Percentiles rank a stretch among this genome's conserved stretches.
Evolutionary conservation across 2,888 invertebrate species (phyloP).

Genomic region (Drosophila anceps): DNA sequence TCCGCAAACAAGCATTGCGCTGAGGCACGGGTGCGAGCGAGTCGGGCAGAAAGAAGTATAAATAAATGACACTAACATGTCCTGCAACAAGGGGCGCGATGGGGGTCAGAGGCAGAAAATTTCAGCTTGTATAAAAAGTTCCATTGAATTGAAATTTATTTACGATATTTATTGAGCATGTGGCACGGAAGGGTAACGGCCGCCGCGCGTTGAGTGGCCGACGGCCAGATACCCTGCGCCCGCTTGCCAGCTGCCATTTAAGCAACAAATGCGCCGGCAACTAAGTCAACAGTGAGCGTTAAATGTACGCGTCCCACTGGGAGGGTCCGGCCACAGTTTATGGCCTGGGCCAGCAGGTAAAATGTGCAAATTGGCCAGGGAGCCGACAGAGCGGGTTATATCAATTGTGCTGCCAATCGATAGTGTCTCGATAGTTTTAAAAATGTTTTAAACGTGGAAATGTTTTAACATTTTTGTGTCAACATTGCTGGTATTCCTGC

Average conservation of each 20-base stretch:
- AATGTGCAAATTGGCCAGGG: conserved; percentile 6
- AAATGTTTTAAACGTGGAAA: not conserved
- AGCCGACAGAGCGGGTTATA: not conserved
- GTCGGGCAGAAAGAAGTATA: conserved; percentile 21
- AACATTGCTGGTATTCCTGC: not conserved
- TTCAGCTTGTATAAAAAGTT: conserved; percentile 47
- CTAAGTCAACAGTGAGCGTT: conserved; percentile 42
- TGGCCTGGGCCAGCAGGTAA: conserved; percentile 49
- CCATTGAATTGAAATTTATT: conserved; percentile 66
- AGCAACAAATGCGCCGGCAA: not conserved
- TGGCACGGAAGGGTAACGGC: conserved; percentile 11
- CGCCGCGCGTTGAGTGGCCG: not conserved
- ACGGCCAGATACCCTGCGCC: conserved; percentile 33
- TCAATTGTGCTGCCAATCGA: conserved; percentile 7
- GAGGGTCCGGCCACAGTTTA: conserved; percentile 41
- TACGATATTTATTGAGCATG: conserved; percentile 64
- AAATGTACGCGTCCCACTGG: conserved; percentile 19
- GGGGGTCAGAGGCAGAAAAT: conserved; percentile 3
- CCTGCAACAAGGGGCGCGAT: not conserved
- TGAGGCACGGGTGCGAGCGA: conserved; percentile 15
- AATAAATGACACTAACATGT: conserved; percentile 37
- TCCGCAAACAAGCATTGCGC: not conserved
- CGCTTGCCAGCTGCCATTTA: not conserved
- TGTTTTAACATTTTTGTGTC: not conserved
- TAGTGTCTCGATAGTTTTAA: conserved; percentile 8